phyloP scores from a whole-genome alignment of 2,888 invertebrate species.

The Anodontia alba region DNA sequence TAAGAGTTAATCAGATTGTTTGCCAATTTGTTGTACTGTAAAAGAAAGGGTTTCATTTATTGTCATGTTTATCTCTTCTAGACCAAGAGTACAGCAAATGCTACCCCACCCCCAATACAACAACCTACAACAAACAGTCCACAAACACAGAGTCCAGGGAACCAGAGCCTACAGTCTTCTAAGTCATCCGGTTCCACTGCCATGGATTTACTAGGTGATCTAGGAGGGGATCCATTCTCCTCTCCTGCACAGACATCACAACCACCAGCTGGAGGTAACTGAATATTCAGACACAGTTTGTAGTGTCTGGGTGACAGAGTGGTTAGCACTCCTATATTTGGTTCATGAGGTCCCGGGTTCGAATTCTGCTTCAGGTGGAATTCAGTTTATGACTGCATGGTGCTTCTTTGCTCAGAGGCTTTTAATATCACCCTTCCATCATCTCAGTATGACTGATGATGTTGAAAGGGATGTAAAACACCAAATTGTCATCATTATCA shows the following conservation, averaged over 20 bases:
- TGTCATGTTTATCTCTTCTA: too few species aligned
- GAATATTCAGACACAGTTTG: too few species aligned
- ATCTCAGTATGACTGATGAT: too few species aligned
- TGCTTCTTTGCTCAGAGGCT: background rate
- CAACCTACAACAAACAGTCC: slow-evolving; percentile 36
- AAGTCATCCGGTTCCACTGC: slow-evolving; percentile 79
- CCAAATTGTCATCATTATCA: too few species aligned
- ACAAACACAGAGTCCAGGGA: slow-evolving; percentile 60
- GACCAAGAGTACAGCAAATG: slow-evolving; percentile 18
- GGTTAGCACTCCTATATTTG: too few species aligned
- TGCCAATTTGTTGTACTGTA: too few species aligned
- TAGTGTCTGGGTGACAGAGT: too few species aligned
- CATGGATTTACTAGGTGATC: slow-evolving; percentile 83
- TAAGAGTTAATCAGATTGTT: too few species aligned
- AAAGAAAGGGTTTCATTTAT: too few species aligned
- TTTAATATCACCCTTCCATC: too few species aligned
- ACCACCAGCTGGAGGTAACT: slow-evolving; percentile 57
- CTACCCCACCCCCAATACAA: slow-evolving; percentile 55
- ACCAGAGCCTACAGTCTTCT: slow-evolving; percentile 60
- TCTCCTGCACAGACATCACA: slow-evolving; percentile 67
- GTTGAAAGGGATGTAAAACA: too few species aligned
- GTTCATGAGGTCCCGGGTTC: background rate
- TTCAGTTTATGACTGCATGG: too few species aligned
- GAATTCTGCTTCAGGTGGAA: background rate
- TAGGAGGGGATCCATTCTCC: slow-evolving; percentile 83